phyloP scores from a whole-genome alignment of 2,797 vertebrate genomes.

The Falco naumanni region DNA sequence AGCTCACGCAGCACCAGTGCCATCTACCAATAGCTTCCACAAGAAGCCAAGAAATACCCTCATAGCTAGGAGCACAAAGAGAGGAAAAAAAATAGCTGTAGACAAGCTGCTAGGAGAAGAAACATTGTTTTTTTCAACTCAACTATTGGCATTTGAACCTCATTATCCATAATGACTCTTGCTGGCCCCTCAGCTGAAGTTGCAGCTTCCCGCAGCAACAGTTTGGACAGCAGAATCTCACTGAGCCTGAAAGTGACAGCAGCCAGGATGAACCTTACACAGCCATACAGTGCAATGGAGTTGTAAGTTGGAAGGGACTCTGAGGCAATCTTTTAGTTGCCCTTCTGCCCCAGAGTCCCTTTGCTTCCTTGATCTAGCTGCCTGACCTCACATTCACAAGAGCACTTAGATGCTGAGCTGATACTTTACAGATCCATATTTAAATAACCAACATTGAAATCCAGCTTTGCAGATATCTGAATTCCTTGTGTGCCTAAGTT shows the following conservation, averaged over 20 bases:
- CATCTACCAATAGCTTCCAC: background rate
- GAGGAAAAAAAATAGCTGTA: background rate
- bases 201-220: background rate
- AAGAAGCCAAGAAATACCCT: background rate
- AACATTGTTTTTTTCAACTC: background rate
- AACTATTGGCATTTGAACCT: background rate
- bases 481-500: background rate
- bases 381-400: background rate
- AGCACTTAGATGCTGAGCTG: background rate
- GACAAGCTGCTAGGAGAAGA: background rate
- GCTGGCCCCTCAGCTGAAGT: background rate
- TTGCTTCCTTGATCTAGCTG: background rate
- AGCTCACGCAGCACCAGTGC: background rate
- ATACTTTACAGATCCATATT: background rate
- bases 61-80: background rate
- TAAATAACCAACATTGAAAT: conserved; percentile 35
- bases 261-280: background rate
- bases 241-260: background rate
- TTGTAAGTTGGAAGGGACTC: background rate
- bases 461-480: conserved; percentile 20
- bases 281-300: background rate
- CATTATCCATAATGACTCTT: background rate
- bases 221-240: background rate
- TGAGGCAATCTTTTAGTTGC: background rate
- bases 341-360: background rate